Evolutionary conservation across 2,888 invertebrate genomes (phyloP), one percentile per base, ranked within the genome.

Genomic region (Empis livida): DNA sequence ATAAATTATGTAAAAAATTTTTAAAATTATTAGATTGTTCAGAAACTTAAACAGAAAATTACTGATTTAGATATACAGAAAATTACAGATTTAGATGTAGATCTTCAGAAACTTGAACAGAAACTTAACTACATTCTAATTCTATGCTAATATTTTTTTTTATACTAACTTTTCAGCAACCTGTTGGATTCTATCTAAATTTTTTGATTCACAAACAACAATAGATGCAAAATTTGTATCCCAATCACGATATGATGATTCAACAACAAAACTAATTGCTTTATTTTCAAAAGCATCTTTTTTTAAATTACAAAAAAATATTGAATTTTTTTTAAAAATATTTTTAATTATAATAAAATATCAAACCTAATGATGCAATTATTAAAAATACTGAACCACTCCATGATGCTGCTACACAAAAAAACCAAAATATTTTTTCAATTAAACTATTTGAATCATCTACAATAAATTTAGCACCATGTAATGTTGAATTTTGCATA

Each of bases 261-360:
- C 86, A 9, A 80, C 77, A 0, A 82, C 85, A 59, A 86, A 85
- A 61, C 83, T 84, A 43, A 86, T 82, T 2, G 85, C 82, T 60
- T 78, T 81, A 47, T 75, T 72, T 49, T 77, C 68, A 60, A 79
- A 86, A 8, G 74, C 72, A 49, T 63, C 68, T 66, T 11, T 0
- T 37, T 45, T 20, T 17, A 10, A 20, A 5, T 3, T 42, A 14
- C 39, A 8, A 2, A 10, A 31, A 17, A 17, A 5, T 35, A 35
- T 11, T 2, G 44, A 23, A 20, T 5, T 30, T 32, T 16, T 15
- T 38, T 40, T 13, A n/a, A n/a, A n/a, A n/a, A n/a, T n/a, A n/a
- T n/a, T n/a, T n/a, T n/a, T 35, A 10, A 23, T 1, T 17, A 9
- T 10, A 3, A 17, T 3, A 3, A 8, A 20, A 16, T 10, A 9